Evolutionary conservation across 2,797 vertebrate genomes (phyloP).

Genomic region (Myripristis murdjan): DNA sequence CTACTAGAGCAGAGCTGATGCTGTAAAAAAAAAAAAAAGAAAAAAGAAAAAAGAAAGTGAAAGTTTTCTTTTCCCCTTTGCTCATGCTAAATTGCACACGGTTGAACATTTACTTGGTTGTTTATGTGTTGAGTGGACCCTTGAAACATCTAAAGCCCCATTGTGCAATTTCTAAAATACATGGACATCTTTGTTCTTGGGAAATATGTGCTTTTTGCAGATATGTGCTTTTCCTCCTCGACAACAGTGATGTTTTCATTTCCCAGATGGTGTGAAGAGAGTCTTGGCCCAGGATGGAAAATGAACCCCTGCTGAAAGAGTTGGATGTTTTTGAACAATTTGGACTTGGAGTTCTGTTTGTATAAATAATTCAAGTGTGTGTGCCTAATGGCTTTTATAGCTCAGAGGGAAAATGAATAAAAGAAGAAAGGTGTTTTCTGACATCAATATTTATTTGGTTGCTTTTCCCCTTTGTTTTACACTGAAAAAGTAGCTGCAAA

Average conservation of each 20-base stretch:
- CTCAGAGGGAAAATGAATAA: constrained; percentile 59
- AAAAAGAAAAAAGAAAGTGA: too few species aligned
- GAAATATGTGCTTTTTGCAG: constrained; percentile 21
- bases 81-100: not conserved
- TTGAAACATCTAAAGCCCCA: constrained; percentile 52
- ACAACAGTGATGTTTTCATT: constrained; percentile 32
- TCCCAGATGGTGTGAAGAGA: constrained; percentile 67
- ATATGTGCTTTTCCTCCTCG: constrained; percentile 12
- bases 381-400: constrained; percentile 70
- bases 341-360: constrained; percentile 61
- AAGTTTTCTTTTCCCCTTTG: not conserved
- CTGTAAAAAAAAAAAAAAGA: too few species aligned
- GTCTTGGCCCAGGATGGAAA: constrained; percentile 58
- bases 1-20: not conserved
- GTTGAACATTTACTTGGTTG: not conserved
- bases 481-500: constrained; percentile 46
- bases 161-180: constrained; percentile 39
- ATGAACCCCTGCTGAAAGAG: constrained; percentile 58
- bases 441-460: constrained; percentile 73
- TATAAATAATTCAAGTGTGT: constrained; percentile 71
- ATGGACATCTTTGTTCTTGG: constrained; percentile 37
- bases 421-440: constrained; percentile 61
- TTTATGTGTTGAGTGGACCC: constrained; percentile 18
- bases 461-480: constrained; percentile 53
- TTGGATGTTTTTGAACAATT: constrained; percentile 68